Percentiles rank a stretch among this genome's conserved stretches.
Evolutionary conservation across 2,888 invertebrate species (phyloP).

Genomic region (Hylaea fasciaria): DNA sequence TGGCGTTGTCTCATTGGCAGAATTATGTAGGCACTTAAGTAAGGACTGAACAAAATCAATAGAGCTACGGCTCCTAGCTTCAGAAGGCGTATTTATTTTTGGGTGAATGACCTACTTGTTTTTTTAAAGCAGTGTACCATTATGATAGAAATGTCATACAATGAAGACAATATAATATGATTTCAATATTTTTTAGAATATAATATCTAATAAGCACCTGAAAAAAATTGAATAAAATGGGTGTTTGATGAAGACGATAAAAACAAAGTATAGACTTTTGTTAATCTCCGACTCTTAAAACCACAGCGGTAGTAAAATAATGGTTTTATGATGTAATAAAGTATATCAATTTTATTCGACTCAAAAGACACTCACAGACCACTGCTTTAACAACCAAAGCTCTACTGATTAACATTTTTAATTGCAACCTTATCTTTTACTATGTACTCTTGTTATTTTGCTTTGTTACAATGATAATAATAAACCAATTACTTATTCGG

Average conservation of each 20-base stretch:
- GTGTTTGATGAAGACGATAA: too few relatives aligned
- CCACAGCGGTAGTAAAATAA: constrained; percentile 4
- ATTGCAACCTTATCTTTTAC: not conserved
- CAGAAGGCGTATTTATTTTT: not conserved
- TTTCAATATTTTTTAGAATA: too few relatives aligned
- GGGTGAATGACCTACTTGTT: too few relatives aligned
- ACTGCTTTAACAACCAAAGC: not conserved
- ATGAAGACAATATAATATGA: too few relatives aligned
- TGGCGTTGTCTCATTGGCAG: constrained; percentile 27
- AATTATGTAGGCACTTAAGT: constrained; percentile 26
- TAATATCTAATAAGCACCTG: too few relatives aligned
- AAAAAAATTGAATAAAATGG: too few relatives aligned
- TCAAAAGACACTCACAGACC: not conserved
- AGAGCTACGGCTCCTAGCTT: not conserved
- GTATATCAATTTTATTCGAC: not conserved
- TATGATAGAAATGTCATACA: too few relatives aligned
- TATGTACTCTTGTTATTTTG: too few relatives aligned
- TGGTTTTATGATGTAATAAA: constrained; percentile 11
- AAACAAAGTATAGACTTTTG: not conserved
- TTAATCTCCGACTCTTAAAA: not conserved
- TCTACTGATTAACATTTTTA: not conserved
- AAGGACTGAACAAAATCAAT: constrained; percentile 15
- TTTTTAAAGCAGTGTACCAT: too few relatives aligned
- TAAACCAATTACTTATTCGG: too few relatives aligned
- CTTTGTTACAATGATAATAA: too few relatives aligned